phyloP scores from a whole-genome alignment of 1,140 invertebrate species.

The Drosophila tropicalis region DNA sequence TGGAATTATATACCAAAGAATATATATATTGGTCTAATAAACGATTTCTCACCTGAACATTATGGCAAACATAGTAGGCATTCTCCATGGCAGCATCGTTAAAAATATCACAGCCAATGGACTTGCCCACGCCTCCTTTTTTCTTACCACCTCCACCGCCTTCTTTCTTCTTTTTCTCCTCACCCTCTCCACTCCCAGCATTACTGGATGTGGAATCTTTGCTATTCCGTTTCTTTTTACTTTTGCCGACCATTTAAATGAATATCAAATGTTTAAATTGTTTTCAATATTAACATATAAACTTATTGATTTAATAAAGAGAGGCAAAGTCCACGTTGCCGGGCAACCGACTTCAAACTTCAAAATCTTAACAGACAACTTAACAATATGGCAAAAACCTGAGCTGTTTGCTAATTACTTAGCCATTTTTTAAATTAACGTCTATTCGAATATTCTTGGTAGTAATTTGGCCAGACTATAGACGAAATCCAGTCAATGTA shows the following conservation, averaged over 20 bases:
- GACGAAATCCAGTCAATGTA: conserved; percentile 84
- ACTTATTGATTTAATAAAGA: conserved; percentile 36
- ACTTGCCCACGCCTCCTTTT: conserved; percentile 86
- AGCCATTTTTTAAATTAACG: neutral
- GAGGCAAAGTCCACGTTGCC: neutral
- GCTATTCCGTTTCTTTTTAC: conserved; percentile 84
- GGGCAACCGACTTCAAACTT: conserved; percentile 23
- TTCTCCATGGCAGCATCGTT: conserved; percentile 94
- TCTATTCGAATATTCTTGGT: conserved; percentile 38
- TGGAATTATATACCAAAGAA: neutral
- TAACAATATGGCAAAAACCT: neutral
- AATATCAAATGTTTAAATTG: neutral
- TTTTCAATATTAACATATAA: neutral
- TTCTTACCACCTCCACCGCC: conserved; percentile 83
- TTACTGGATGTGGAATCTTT: conserved; percentile 84
- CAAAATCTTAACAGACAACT: neutral
- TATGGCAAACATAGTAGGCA: conserved; percentile 94
- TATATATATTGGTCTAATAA: neutral
- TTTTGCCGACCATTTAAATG: conserved; percentile 80
- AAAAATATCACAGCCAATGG: conserved; percentile 90
- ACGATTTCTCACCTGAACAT: conserved; percentile 88
- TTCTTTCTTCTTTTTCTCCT: conserved; percentile 83
- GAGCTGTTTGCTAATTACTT: neutral
- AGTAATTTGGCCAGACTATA: conserved; percentile 75
- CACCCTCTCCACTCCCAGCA: conserved; percentile 81